A percentile compares a stretch with the other conserved stretches of the same genome.
Evolutionary conservation across 2,113 vertebrate genomes (phyloP).

Genomic region (Chiloscyllium plagiosum): DNA sequence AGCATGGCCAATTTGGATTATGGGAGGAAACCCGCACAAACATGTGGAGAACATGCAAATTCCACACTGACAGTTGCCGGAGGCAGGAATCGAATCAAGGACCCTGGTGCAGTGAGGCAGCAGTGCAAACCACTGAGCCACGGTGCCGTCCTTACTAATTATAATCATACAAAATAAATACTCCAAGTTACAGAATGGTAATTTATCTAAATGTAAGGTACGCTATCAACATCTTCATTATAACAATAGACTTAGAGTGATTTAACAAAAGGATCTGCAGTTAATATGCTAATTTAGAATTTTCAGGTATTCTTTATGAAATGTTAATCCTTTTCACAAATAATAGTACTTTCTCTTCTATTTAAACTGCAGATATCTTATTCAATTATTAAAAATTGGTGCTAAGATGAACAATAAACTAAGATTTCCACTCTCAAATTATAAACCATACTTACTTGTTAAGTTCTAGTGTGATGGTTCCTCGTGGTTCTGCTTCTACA

Average conservation of each 20-base stretch:
- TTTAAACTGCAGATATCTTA: neutral
- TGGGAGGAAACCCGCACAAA: no score
- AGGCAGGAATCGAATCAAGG: no score
- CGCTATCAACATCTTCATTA: neutral
- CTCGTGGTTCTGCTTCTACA: constrained; percentile 89
- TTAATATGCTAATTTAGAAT: neutral
- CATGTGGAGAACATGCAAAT: no score
- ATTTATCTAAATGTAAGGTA: neutral
- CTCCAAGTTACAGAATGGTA: neutral
- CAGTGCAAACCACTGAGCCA: no score
- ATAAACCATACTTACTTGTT: constrained; percentile 66
- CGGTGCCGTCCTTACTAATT: neutral
- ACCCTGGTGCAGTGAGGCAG: no score
- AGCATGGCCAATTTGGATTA: no score
- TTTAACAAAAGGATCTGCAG: neutral
- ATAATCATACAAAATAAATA: neutral
- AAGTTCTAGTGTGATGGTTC: constrained; percentile 89
- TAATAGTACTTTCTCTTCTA: neutral
- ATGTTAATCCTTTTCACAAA: neutral
- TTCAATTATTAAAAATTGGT: neutral
- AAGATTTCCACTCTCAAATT: neutral
- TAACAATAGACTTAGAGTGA: neutral
- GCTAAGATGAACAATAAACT: neutral
- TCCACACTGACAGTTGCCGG: no score
- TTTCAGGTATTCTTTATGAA: neutral